These are phyloP conservation scores for Drosophila birchii DNA, from an alignment of 2,888 invertebrate genomes.

Conservation along the genomic window DNA sequence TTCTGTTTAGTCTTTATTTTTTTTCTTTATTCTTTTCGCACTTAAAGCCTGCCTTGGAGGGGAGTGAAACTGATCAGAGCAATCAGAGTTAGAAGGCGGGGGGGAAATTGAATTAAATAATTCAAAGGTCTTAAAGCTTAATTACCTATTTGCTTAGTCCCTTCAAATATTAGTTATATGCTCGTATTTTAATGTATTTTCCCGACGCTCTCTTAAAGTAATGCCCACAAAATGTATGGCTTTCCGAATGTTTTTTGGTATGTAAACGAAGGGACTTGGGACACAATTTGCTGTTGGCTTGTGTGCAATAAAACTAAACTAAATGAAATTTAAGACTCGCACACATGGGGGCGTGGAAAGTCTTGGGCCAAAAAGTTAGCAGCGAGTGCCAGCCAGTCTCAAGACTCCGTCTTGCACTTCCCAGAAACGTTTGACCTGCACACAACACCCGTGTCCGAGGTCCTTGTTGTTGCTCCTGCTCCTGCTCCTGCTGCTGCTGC, in stretches of 20 bases:
- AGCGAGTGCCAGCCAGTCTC: conserved; percentile 50
- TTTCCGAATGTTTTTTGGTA: conserved; percentile 3
- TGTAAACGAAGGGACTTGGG: conserved; percentile 48
- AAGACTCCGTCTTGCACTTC: conserved; percentile 7
- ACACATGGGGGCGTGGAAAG: conserved; percentile 35
- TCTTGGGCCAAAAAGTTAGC: conserved; percentile 52
- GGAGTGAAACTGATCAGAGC: conserved; percentile 3
- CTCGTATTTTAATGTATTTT: not conserved
- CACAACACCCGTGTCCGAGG: conserved; percentile 30
- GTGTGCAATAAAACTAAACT: conserved; percentile 70
- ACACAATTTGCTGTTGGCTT: conserved; percentile 45
- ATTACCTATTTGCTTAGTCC: not conserved
- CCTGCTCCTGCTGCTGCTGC: conserved; percentile 23
- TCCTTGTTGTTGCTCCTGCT: conserved; percentile 25
- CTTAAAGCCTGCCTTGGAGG: conserved; percentile 17
- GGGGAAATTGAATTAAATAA: not conserved
- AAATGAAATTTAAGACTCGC: conserved; percentile 74
- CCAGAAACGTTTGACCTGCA: conserved; percentile 64
- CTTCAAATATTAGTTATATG: not conserved
- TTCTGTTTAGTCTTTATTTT: conserved; percentile 3
- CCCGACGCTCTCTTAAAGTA: conserved; percentile 3
- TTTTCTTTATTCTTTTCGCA: not conserved
- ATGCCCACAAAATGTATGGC: conserved; percentile 3
- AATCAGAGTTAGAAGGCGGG: not conserved
- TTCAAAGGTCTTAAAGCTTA: too few species aligned